These are phyloP conservation scores for Ctenosaura bakeri DNA, from an alignment of 2,797 vertebrate species.

Conservation along the genomic window DNA sequence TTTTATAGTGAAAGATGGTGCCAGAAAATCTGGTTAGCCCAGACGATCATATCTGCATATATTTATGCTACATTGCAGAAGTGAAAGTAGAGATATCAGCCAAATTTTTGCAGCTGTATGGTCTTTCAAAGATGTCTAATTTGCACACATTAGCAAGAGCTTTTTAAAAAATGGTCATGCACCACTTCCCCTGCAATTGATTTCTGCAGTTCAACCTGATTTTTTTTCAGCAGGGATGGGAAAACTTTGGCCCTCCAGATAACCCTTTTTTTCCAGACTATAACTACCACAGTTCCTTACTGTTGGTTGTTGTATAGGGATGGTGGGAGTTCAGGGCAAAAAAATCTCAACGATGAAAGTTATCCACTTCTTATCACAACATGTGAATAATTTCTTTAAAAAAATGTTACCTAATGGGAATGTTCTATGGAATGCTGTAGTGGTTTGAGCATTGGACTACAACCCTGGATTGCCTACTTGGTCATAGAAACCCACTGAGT, in stretches of 20 bases:
- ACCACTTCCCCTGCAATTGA: not conserved
- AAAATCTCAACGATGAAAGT: not conserved
- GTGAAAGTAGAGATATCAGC: constrained; percentile 1
- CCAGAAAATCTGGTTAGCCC: not conserved
- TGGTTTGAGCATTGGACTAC: too few relatives aligned
- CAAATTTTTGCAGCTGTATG: not conserved
- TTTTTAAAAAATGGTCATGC: not conserved
- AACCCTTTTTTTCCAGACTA: too few relatives aligned
- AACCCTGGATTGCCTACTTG: too few relatives aligned
- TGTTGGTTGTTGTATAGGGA: not conserved
- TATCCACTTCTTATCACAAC: not conserved
- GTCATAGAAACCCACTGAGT: too few relatives aligned
- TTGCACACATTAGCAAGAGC: too few relatives aligned
- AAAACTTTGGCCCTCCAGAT: not conserved
- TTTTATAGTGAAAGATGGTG: too few relatives aligned
- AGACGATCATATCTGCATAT: not conserved
- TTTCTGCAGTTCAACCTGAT: not conserved
- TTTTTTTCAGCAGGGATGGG: not conserved
- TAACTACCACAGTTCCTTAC: not conserved
- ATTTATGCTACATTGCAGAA: constrained; percentile 18
- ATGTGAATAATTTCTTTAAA: not conserved
- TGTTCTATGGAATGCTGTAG: too few relatives aligned
- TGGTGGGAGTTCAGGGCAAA: not conserved
- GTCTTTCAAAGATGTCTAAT: too few relatives aligned
- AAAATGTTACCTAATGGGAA: not conserved